phyloP scores from a whole-genome alignment of 2,888 invertebrate species.

The Latheticus oryzae region DNA sequence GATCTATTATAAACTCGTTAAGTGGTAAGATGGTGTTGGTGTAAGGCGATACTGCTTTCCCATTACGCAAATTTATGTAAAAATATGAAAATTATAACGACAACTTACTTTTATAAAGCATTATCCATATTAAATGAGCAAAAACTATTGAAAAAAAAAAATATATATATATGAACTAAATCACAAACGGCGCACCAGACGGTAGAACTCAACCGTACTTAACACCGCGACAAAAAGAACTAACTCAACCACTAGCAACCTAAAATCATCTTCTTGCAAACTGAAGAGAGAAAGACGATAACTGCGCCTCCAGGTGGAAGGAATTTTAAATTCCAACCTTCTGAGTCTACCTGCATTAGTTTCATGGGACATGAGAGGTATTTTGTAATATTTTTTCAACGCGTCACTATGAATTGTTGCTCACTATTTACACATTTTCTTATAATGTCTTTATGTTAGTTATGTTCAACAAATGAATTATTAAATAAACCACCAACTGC shows the following conservation, averaged over 20 bases:
- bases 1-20: constrained; percentile 38
- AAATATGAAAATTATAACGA: constrained; percentile 41
- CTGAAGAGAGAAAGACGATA: constrained; percentile 39
- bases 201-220: constrained; percentile 30
- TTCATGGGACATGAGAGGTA: constrained; percentile 26
- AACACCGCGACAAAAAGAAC: constrained; percentile 31
- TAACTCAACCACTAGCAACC: constrained; percentile 27
- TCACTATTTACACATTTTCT: too few species aligned
- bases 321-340: constrained; percentile 50
- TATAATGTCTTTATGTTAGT: too few species aligned
- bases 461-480: too few species aligned
- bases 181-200: constrained; percentile 28
- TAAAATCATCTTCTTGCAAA: constrained; percentile 40
- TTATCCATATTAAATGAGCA: constrained; percentile 42
- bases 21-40: constrained; percentile 30
- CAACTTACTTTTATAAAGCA: constrained; percentile 45
- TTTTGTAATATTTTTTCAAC: constrained; percentile 12
- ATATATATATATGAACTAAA: constrained; percentile 26
- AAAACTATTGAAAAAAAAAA: constrained; percentile 28
- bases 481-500: too few species aligned
- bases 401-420: constrained; percentile 4
- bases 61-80: constrained; percentile 41
- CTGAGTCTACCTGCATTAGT: constrained; percentile 51
- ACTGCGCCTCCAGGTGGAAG: constrained; percentile 51
- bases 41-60: constrained; percentile 36